These are phyloP conservation scores for Anguilla anguilla DNA, from an alignment of 2,797 vertebrate genomes.

Conservation along the genomic window DNA sequence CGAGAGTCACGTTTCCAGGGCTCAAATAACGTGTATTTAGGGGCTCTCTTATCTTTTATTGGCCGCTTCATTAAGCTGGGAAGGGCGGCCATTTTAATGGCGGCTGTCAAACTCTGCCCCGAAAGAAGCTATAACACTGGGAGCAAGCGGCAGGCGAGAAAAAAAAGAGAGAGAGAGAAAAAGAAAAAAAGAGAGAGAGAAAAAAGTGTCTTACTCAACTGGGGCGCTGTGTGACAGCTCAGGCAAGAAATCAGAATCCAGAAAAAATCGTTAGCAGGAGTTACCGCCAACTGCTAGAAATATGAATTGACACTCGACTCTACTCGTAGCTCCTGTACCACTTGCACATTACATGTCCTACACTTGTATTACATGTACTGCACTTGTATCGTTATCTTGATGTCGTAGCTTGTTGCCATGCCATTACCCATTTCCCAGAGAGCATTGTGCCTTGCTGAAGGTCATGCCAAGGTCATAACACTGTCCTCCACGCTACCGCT, in stretches of 20 bases:
- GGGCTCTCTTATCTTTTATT: neutral
- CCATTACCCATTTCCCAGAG: no score
- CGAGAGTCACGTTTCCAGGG: neutral
- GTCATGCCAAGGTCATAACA: no score
- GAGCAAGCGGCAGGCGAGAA: neutral
- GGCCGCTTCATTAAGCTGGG: neutral
- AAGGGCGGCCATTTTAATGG: neutral
- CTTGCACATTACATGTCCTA: no score
- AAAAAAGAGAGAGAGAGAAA: neutral
- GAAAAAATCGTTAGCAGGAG: conserved; percentile 1
- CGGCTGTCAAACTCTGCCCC: neutral
- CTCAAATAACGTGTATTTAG: neutral
- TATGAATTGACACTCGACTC: neutral
- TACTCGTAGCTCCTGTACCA: neutral
- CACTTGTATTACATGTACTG: no score
- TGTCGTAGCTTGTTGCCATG: no score
- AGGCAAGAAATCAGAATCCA: neutral
- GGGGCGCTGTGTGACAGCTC: neutral
- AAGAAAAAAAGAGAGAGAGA: neutral
- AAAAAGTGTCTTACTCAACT: neutral
- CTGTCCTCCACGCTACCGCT: no score
- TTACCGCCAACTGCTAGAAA: neutral
- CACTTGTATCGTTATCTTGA: no score
- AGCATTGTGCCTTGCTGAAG: no score
- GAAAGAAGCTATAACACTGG: neutral